These are phyloP conservation scores for Oscheius sp. DNA, from an alignment of 2,888 invertebrate species.

Conservation along the genomic window DNA sequence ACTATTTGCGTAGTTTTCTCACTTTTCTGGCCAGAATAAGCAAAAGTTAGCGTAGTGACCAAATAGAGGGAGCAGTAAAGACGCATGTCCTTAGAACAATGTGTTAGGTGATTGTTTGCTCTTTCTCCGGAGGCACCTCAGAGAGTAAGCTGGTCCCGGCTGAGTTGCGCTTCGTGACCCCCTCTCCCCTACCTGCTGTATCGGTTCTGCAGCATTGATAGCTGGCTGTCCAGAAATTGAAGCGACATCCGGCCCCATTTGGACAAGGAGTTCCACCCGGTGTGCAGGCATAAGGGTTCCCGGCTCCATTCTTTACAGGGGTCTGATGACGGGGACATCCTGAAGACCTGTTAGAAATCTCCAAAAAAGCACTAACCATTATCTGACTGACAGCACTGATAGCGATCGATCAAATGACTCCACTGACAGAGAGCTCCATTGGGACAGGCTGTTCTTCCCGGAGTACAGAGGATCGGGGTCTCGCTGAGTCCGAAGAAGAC, in stretches of 20 bases:
- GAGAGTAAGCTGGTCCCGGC: slow-evolving; percentile 15
- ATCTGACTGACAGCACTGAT: slow-evolving; percentile 67
- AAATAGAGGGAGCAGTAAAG: slow-evolving; percentile 17
- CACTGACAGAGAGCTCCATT: slow-evolving; percentile 58
- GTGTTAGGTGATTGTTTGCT: slow-evolving; percentile 17
- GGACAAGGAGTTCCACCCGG: slow-evolving; percentile 46
- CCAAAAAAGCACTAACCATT: slow-evolving; percentile 46
- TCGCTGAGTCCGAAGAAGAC: slow-evolving; percentile 34
- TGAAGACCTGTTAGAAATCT: slow-evolving; percentile 9
- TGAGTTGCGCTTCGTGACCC: too few relatives aligned
- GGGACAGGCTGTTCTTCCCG: slow-evolving; percentile 50
- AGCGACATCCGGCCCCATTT: slow-evolving; percentile 48
- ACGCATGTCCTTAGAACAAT: slow-evolving; percentile 8
- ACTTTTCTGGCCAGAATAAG: slow-evolving; percentile 7
- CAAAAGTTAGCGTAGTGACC: slow-evolving; percentile 12
- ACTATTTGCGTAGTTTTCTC: neutral
- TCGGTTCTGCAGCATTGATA: slow-evolving; percentile 61
- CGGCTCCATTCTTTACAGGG: slow-evolving; percentile 36
- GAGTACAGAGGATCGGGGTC: slow-evolving; percentile 45
- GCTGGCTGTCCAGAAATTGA: slow-evolving; percentile 65
- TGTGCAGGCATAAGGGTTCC: slow-evolving; percentile 16
- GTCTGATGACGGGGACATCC: slow-evolving; percentile 46
- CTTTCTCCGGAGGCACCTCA: slow-evolving; percentile 14
- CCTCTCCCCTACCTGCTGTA: slow-evolving; percentile 31
- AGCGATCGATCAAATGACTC: slow-evolving; percentile 66